Percentiles rank a stretch among this genome's conserved stretches.
Conservation (phyloP, 2,797 vertebrate genomes). For the Mormyrus hasselquistii region DNA sequence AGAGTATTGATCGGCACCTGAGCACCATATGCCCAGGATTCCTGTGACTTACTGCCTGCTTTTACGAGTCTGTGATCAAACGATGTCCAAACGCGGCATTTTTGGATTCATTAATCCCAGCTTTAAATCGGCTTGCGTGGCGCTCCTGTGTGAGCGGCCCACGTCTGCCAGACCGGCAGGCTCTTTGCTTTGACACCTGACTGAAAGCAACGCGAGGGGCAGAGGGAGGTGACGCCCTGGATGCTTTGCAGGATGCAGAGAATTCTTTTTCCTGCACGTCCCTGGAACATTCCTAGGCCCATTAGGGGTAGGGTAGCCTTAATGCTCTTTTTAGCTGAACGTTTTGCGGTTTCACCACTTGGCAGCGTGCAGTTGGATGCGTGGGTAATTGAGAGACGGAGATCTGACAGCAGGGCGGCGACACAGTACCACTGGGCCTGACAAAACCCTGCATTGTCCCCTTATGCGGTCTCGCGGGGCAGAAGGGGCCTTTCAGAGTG, state of each 20-base stretch:
- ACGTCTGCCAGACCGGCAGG: not conserved
- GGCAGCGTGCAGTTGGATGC: not conserved
- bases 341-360: not conserved
- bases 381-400: not conserved
- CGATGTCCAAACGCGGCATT: not conserved
- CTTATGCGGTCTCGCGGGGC: not conserved
- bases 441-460: not conserved
- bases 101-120: not conserved
- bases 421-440: too few species aligned
- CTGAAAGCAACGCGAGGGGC: not conserved
- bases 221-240: not conserved
- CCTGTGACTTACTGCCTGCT: not conserved
- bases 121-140: not conserved
- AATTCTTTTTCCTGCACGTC: not conserved
- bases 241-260: not conserved
- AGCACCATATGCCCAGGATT: not conserved
- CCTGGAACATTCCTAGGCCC: not conserved
- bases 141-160: not conserved
- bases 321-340: not conserved
- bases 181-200: not conserved
- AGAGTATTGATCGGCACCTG: not conserved
- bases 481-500: too few species aligned
- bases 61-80: not conserved
- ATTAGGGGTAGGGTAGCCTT: not conserved
- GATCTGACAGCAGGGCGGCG: not conserved